A percentile compares a stretch with the other conserved stretches of the same genome.
Conservation (phyloP, 1,140 invertebrate species). For the Parapsyche elsis region DNA sequence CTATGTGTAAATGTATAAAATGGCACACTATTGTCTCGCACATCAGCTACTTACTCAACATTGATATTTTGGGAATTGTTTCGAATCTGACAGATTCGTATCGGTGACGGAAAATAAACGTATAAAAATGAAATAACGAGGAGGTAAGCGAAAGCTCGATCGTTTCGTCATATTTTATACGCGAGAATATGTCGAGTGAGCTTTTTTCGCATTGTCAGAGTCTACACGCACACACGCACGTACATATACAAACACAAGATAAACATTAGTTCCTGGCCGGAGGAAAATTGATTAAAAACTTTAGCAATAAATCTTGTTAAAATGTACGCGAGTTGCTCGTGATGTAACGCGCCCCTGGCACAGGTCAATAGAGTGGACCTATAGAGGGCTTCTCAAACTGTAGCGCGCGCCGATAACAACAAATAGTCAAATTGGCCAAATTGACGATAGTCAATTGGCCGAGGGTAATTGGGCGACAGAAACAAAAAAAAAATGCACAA, state of each 20-base stretch:
- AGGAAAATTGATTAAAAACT: slow-evolving; percentile 32
- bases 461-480: no score
- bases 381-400: not conserved
- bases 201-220: not conserved
- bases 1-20: no score
- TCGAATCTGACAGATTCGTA: no score
- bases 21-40: no score
- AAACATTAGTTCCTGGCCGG: not conserved
- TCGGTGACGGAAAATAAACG: no score
- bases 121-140: not conserved
- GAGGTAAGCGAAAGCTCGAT: not conserved
- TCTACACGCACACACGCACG: not conserved
- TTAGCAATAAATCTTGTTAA: slow-evolving; percentile 35
- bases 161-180: not conserved
- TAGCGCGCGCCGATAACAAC: no score
- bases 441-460: no score
- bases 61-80: no score
- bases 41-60: no score
- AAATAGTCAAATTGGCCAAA: no score
- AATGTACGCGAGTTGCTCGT: slow-evolving; percentile 16
- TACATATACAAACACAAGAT: not conserved
- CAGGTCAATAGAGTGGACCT: slow-evolving; percentile 26
- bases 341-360: slow-evolving; percentile 12
- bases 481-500: no score
- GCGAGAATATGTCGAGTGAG: not conserved